Conservation (phyloP, 2,797 vertebrate genomes). For the Cichlasoma orientale region DNA sequence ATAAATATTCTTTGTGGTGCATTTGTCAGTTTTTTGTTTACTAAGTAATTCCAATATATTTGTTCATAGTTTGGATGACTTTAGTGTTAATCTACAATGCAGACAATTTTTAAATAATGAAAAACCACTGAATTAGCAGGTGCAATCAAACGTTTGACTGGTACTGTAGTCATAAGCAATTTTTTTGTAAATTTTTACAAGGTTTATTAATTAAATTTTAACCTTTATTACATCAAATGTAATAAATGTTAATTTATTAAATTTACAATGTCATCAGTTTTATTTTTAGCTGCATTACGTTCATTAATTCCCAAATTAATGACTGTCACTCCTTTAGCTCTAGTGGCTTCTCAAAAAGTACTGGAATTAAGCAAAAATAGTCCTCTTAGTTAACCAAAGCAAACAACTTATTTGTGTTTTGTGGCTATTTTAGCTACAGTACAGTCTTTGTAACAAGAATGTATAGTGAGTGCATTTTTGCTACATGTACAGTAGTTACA, state of each 20-base stretch:
- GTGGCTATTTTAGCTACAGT: not conserved
- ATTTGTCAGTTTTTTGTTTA: not conserved
- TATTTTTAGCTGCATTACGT: too few species aligned
- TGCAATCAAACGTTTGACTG: too few species aligned
- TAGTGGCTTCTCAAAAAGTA: not conserved
- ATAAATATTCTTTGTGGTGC: not conserved
- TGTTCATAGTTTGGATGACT: too few species aligned
- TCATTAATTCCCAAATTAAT: not conserved
- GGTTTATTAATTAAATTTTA: too few species aligned
- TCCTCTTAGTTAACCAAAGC: not conserved
- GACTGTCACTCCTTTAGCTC: not conserved
- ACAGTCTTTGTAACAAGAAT: not conserved
- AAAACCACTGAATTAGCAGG: too few species aligned
- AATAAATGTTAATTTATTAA: too few species aligned
- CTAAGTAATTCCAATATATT: too few species aligned
- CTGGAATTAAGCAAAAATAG: not conserved
- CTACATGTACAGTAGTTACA: not conserved
- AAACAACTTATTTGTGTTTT: not conserved
- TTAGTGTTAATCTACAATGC: too few species aligned
- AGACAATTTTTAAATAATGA: too few species aligned
- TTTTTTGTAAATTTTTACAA: not conserved
- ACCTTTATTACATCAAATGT: too few species aligned
- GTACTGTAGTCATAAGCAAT: too few species aligned
- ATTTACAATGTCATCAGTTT: too few species aligned
- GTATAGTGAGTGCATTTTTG: not conserved